A percentile compares a stretch with the other conserved stretches of the same genome.
These are phyloP conservation scores for Sebastiscus albofasciatus DNA, from an alignment of 2,797 vertebrate species.

Conservation along the genomic window DNA sequence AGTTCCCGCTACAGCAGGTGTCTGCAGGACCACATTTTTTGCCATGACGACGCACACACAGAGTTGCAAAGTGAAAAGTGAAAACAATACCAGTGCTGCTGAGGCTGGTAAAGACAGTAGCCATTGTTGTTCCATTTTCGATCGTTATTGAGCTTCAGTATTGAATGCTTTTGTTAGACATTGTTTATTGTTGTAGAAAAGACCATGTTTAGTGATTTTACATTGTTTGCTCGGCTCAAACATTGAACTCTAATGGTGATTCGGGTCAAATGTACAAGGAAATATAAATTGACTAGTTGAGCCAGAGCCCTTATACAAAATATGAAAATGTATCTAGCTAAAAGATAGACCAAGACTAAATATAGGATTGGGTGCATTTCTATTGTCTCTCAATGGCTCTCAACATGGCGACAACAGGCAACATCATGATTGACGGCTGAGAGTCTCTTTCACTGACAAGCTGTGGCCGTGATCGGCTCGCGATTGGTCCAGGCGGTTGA, in stretches of 20 bases:
- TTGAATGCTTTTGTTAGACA: neutral
- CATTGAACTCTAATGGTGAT: neutral
- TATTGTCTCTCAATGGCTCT: too few relatives aligned
- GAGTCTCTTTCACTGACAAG: too few relatives aligned
- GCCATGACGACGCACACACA: neutral
- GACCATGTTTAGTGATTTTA: neutral
- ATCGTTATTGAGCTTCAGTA: neutral
- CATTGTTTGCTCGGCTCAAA: neutral
- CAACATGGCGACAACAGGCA: too few relatives aligned
- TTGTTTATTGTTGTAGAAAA: neutral
- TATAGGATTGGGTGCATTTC: too few relatives aligned
- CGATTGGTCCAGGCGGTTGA: too few relatives aligned
- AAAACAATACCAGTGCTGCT: neutral
- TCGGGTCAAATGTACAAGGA: neutral
- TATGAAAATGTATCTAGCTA: neutral
- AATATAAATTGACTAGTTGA: neutral
- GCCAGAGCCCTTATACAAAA: neutral
- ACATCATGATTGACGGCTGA: too few relatives aligned
- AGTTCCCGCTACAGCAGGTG: neutral
- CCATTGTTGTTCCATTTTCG: neutral
- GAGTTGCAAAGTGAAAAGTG: neutral
- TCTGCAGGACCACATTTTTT: neutral
- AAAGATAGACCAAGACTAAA: too few relatives aligned
- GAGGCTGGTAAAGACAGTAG: neutral
- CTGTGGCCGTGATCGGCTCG: too few relatives aligned